Percentiles rank a stretch among this genome's conserved stretches.
Evolutionary conservation across 2,888 invertebrate genomes (phyloP).

Genomic region (Parnassius glacialis): DNA sequence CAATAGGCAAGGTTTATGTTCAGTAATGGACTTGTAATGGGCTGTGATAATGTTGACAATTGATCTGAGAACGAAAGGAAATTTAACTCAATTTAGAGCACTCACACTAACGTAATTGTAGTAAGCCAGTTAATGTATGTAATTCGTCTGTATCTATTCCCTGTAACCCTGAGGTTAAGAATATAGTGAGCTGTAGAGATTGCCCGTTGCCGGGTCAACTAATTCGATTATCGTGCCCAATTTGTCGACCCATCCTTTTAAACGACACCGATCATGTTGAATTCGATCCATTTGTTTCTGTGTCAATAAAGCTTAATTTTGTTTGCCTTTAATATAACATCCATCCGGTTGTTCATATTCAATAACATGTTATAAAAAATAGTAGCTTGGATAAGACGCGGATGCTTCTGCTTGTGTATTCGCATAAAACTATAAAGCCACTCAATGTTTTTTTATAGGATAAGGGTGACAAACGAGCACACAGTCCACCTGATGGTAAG

Average conservation of each 20-base stretch:
- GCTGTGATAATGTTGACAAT: too few species aligned
- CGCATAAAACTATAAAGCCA: too few species aligned
- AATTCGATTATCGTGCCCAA: constrained; percentile 76
- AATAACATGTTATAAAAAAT: neutral
- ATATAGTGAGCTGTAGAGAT: constrained; percentile 50
- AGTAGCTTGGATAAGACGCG: neutral
- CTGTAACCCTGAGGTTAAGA: constrained; percentile 43
- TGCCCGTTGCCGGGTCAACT: constrained; percentile 68
- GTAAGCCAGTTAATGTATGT: constrained; percentile 27
- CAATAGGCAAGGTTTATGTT: too few species aligned
- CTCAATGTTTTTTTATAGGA: too few species aligned
- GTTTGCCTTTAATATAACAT: constrained; percentile 29
- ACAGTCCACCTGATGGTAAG: too few species aligned
- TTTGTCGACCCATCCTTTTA: constrained; percentile 60
- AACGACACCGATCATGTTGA: constrained; percentile 49
- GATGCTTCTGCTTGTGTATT: too few species aligned
- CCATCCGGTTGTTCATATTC: constrained; percentile 12
- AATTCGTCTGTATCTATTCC: constrained; percentile 1
- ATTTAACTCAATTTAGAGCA: neutral
- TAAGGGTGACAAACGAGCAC: too few species aligned
- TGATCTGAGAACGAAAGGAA: constrained; percentile 23
- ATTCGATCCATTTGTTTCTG: constrained; percentile 46
- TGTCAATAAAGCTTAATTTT: constrained; percentile 29
- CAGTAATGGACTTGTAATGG: too few species aligned
- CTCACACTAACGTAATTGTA: constrained; percentile 19